Conservation (phyloP, 2,888 invertebrate species). For the Molanna angustata region DNA sequence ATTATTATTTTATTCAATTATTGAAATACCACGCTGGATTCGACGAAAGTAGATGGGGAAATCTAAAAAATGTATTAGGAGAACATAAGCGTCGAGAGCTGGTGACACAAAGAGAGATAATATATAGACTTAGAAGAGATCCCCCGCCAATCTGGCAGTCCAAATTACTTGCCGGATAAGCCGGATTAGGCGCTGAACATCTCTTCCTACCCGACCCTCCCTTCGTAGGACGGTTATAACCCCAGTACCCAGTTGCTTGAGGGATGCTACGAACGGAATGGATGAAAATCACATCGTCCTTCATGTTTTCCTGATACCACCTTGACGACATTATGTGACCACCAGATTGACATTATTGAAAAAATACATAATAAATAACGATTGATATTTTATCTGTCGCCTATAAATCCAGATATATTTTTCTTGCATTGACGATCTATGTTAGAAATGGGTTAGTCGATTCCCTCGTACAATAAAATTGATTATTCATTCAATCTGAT, state of each 20-base stretch:
- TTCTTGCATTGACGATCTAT: no score
- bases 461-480: no score
- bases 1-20: slow-evolving; percentile 9
- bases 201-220: not conserved
- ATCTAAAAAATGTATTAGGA: slow-evolving; percentile 26
- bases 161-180: slow-evolving; percentile 34
- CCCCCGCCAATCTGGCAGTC: slow-evolving; percentile 31
- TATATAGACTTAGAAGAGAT: slow-evolving; percentile 20
- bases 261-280: slow-evolving; percentile 8
- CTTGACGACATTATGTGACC: not conserved
- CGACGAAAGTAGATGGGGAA: slow-evolving; percentile 19
- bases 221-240: not conserved
- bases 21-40: slow-evolving; percentile 11
- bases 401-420: no score
- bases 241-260: not conserved
- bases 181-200: slow-evolving; percentile 30
- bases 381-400: no score
- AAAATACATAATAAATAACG: no score
- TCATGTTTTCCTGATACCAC: slow-evolving; percentile 5
- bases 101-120: slow-evolving; percentile 30
- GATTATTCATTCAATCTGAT: no score
- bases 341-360: no score
- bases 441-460: no score
- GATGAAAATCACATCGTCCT: slow-evolving; percentile 4
- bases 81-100: slow-evolving; percentile 22